Percentiles rank a stretch among this genome's conserved stretches.
phyloP scores from a whole-genome alignment of 2,888 invertebrate species.

The Pyrochroa serraticornis region DNA sequence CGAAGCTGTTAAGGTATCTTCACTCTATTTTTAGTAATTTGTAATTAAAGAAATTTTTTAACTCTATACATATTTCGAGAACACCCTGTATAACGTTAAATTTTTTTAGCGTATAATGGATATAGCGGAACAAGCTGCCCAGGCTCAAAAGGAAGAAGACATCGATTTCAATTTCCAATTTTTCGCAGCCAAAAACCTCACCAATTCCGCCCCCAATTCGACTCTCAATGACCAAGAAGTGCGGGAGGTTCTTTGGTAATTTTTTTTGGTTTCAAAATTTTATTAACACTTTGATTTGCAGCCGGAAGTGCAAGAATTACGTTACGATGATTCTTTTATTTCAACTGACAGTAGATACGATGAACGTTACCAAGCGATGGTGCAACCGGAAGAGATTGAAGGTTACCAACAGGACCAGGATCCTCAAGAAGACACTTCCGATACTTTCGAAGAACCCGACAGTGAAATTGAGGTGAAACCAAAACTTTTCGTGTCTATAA shows the following conservation, averaged over 20 bases:
- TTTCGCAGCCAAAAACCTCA: conserved; percentile 74
- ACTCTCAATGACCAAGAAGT: conserved; percentile 63
- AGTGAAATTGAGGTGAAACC: conserved; percentile 39
- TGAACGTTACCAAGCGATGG: conserved; percentile 41
- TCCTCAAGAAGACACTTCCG: conserved; percentile 30
- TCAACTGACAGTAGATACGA: conserved; percentile 30
- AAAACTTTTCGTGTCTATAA: too few species aligned
- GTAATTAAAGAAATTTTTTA: conserved; percentile 2
- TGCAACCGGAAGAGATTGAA: conserved; percentile 45
- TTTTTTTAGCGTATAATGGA: conserved; percentile 79
- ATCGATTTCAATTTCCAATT: conserved; percentile 68
- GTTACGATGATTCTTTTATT: conserved; percentile 43
- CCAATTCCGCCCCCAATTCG: conserved; percentile 60
- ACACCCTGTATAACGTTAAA: background rate
- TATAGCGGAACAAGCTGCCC: conserved; percentile 82
- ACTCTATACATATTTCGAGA: conserved; percentile 4
- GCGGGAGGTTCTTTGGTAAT: conserved; percentile 47
- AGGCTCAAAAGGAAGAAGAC: conserved; percentile 63
- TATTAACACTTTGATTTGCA: background rate
- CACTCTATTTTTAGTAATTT: background rate
- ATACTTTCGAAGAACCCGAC: conserved; percentile 32
- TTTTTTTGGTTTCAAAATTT: background rate
- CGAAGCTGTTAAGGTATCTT: conserved; percentile 77
- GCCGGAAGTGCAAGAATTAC: conserved; percentile 39
- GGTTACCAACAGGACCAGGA: conserved; percentile 47